Conservation (phyloP, 2,888 invertebrate species). For the Cancer borealis region DNA sequence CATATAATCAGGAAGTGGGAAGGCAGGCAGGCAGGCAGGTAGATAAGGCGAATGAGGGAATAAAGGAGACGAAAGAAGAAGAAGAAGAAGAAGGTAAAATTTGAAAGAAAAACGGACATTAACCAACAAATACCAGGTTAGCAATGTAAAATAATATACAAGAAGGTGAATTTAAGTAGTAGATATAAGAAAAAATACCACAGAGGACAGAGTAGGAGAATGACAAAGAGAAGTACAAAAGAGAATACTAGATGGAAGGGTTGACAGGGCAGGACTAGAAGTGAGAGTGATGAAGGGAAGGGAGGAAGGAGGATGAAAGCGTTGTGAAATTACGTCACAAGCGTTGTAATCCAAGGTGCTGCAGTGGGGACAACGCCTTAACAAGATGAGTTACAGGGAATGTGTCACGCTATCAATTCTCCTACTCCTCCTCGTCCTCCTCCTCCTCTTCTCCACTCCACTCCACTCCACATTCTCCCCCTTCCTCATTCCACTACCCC, state of each 20-base stretch:
- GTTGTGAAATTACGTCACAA: background rate
- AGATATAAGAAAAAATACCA: no score
- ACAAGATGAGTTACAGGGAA: background rate
- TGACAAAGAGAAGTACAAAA: background rate
- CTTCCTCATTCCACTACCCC: background rate
- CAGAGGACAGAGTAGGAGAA: no score
- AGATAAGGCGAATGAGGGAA: background rate
- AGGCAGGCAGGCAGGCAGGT: background rate
- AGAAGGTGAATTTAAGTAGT: background rate
- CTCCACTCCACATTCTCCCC: background rate
- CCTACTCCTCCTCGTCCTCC: background rate
- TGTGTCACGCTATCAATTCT: conserved; percentile 14
- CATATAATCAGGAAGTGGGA: background rate
- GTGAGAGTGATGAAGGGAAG: background rate
- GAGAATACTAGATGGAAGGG: background rate
- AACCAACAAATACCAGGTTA: no score
- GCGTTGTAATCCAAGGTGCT: no score
- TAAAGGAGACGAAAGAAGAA: background rate
- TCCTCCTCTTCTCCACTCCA: background rate
- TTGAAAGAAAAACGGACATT: no score
- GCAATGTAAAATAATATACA: background rate
- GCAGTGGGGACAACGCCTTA: background rate
- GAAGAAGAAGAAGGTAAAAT: no score
- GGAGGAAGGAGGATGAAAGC: background rate
- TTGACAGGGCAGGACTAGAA: background rate